Base-by-base conservation (phyloP, 2,888 invertebrate species). In the Drosophila meridionalis region DNA sequence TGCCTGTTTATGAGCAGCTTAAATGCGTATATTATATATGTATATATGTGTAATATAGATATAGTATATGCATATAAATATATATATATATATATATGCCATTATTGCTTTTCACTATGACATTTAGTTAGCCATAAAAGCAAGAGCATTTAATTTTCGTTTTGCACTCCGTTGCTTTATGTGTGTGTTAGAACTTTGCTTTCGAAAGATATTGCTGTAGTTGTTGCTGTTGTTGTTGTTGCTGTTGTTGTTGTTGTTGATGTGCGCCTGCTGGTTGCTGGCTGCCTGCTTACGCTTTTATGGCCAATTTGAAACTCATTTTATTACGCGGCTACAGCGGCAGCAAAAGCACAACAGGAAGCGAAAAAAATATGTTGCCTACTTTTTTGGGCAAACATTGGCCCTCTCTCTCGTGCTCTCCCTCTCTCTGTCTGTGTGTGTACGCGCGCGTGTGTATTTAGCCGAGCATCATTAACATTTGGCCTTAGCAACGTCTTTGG, bases 221-320 rank as follows among this genome's bases (percentile, higher is more conserved):
- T 63, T 34, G 50, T 52, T 56, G 56, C 34, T 61, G 43, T 30
- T 67, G 12, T 59, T 48, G 48, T 48, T 30, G 14, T 30, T 28
- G 20, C 0, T 61, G n/a, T 59, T 61, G 26, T 42, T 59, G 60
- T 9, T 76, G 43, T 38, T 76, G 43, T 38, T 63, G 48, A 40
- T 67, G 56, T 60, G 45, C 50, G 69, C 30, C 11, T 57, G 58
- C 48, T 65, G 52, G 52, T 12, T 52, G 63, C 43, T 76, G 20
- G 56, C 64, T 73, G 73, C 56, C 82, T 71, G 68, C 66, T 74
- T 73, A 67, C 73, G 61, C 78, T 73, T 83, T 87, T 84, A 83
- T 82, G 83, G 79, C 87, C 89, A 89, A 87, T 89, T 87, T 82
- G 87, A 87, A 89, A 80, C 87, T 87, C 89, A 80, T 86, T 85